These are phyloP conservation scores for Boulengeromyrus knoepffleri DNA, from an alignment of 2,113 vertebrate genomes.

Conservation along the genomic window DNA sequence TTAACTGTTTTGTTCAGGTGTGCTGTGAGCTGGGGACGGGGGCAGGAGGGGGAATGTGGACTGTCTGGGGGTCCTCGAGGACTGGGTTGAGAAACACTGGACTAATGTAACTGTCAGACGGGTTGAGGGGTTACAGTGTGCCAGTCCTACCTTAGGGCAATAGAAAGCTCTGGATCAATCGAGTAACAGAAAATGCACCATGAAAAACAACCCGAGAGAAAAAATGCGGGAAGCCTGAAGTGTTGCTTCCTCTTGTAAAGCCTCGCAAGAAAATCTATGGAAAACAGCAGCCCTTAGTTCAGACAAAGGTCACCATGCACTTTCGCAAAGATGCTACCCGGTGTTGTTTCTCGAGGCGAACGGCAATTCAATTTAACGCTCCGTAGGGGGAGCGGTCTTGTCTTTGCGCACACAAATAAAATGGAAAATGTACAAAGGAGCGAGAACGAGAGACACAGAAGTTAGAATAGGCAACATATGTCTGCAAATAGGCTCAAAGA, in stretches of 20 bases:
- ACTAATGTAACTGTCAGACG: not conserved
- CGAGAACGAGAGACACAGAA: not conserved
- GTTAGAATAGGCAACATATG: not conserved
- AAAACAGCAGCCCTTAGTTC: not conserved
- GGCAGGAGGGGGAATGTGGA: not conserved
- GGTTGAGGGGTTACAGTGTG: not conserved
- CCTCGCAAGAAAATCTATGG: not conserved
- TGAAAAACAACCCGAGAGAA: not conserved
- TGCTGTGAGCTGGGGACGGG: not conserved
- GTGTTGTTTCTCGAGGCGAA: not conserved
- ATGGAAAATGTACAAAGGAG: not conserved
- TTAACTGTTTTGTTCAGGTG: not conserved
- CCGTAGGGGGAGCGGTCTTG: not conserved
- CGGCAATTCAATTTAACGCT: conserved; percentile 3
- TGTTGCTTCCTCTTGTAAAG: not conserved
- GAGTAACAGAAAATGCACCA: not conserved
- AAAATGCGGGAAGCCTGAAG: not conserved
- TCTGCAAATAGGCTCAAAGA: not conserved
- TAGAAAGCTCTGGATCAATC: not conserved
- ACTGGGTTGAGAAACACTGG: not conserved
- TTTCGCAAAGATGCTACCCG: not conserved
- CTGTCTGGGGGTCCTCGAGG: not conserved
- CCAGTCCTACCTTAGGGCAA: not conserved
- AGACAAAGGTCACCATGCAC: not conserved
- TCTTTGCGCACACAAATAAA: not conserved